Percentiles rank a stretch among this genome's conserved stretches.
phyloP scores from a whole-genome alignment of 2,797 vertebrate species.

The Loris lydekkerianus region DNA sequence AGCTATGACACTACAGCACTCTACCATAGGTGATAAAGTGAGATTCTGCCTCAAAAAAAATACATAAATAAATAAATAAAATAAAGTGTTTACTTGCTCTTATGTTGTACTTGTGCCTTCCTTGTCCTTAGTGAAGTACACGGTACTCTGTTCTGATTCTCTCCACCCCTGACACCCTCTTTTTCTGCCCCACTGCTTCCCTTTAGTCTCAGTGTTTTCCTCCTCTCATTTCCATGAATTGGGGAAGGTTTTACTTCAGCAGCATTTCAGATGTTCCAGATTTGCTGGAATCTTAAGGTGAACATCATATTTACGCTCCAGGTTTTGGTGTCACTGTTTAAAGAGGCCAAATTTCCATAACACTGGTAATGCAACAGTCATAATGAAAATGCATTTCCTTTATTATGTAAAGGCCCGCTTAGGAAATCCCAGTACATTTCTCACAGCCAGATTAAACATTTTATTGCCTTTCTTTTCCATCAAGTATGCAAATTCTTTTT shows the following conservation, averaged over 20 bases:
- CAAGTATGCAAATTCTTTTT: slow-evolving; percentile 85
- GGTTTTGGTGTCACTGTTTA: slow-evolving; percentile 64
- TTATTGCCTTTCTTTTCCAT: slow-evolving; percentile 86
- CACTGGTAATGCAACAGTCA: slow-evolving; percentile 74
- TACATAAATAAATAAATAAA: too few relatives aligned
- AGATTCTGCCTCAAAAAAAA: too few relatives aligned
- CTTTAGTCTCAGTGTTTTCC: not conserved
- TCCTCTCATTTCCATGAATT: not conserved
- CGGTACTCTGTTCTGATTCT: not conserved
- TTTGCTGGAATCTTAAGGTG: slow-evolving; percentile 53
- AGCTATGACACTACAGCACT: too few relatives aligned
- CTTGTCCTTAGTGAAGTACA: not conserved
- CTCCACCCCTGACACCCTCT: not conserved
- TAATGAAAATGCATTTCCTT: slow-evolving; percentile 85
- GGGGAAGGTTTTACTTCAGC: not conserved
- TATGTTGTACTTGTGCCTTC: not conserved
- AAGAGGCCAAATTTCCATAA: slow-evolving; percentile 77
- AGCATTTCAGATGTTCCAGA: not conserved
- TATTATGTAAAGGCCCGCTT: slow-evolving; percentile 81
- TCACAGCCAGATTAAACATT: slow-evolving; percentile 83
- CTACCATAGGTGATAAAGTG: too few relatives aligned
- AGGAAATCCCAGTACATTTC: slow-evolving; percentile 83
- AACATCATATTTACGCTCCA: slow-evolving; percentile 14
- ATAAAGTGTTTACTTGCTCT: not conserved
- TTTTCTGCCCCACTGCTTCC: not conserved